Percentiles rank a stretch among this genome's conserved stretches.
phyloP scores from a whole-genome alignment of 2,113 vertebrate species.

The Carassius gibelio region DNA sequence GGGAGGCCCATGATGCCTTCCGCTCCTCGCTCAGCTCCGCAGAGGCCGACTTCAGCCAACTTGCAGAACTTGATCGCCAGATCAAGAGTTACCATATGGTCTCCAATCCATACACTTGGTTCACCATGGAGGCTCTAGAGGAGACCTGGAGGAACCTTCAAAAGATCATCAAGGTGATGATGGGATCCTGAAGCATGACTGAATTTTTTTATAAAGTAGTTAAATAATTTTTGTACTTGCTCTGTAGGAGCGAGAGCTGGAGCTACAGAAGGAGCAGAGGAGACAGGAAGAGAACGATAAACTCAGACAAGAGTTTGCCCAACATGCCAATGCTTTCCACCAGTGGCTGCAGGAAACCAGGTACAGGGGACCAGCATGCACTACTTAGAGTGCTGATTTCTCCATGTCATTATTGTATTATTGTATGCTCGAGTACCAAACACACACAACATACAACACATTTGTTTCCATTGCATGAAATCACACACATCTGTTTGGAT shows the following conservation, averaged over 20 bases:
- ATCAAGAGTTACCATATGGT: conserved; percentile 96
- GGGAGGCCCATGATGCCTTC: conserved; percentile 96
- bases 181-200: neutral
- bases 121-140: conserved; percentile 99
- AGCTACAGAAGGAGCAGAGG: conserved; percentile 97
- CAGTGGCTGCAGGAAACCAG: conserved; percentile 98
- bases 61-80: conserved; percentile 95
- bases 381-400: neutral
- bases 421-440: neutral
- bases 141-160: conserved; percentile 99
- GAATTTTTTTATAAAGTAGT: neutral
- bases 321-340: conserved; percentile 98
- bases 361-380: conserved; percentile 66
- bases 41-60: conserved; percentile 94
- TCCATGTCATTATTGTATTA: neutral
- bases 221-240: neutral
- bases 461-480: neutral
- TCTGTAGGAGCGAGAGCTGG: conserved; percentile 88
- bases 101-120: conserved; percentile 99
- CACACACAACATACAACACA: neutral
- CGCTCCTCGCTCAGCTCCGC: conserved; percentile 96
- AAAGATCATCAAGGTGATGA: conserved; percentile 95
- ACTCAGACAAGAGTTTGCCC: conserved; percentile 94
- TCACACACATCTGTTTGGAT: neutral
- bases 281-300: conserved; percentile 98